phyloP scores from a whole-genome alignment of 2,113 vertebrate species.

The Odontesthes bonariensis region DNA sequence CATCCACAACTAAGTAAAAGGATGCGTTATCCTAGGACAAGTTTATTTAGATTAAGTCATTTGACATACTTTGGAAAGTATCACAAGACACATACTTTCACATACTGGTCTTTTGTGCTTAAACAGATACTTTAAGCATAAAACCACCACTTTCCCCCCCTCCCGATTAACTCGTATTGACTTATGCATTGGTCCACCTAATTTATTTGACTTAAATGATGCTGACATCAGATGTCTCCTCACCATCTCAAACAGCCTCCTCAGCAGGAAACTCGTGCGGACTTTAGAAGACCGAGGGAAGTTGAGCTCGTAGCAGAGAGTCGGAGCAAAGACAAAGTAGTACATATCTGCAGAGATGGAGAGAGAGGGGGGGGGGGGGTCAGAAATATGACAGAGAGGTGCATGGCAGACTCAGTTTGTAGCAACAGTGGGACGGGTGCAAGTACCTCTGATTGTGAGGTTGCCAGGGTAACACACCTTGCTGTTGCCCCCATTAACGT shows the following conservation, averaged over 20 bases:
- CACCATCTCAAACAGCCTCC: slow-evolving; percentile 92
- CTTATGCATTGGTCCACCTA: not conserved
- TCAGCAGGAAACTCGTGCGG: slow-evolving; percentile 89
- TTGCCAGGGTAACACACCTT: slow-evolving; percentile 89
- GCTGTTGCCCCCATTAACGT: slow-evolving; percentile 48
- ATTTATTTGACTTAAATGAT: not conserved
- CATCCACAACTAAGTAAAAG: not conserved
- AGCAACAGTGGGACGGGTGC: not conserved
- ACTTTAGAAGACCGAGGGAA: slow-evolving; percentile 89
- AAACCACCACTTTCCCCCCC: no score
- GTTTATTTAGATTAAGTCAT: no score
- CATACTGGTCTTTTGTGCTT: no score
- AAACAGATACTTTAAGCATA: no score
- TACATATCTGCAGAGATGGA: slow-evolving; percentile 84
- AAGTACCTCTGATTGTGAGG: slow-evolving; percentile 86
- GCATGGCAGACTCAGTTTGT: not conserved
- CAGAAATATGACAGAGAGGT: slow-evolving; percentile 5
- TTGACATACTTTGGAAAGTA: no score
- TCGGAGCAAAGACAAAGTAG: slow-evolving; percentile 90
- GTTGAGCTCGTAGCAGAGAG: slow-evolving; percentile 93
- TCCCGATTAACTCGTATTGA: no score
- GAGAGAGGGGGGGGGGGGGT: not conserved
- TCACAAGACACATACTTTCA: no score
- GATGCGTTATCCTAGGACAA: no score
- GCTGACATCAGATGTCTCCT: slow-evolving; percentile 51